These are phyloP conservation scores for Axinella damicornis DNA, from an alignment of 37 sponge, comb jelly and placozoan species.

Conservation along the genomic window DNA sequence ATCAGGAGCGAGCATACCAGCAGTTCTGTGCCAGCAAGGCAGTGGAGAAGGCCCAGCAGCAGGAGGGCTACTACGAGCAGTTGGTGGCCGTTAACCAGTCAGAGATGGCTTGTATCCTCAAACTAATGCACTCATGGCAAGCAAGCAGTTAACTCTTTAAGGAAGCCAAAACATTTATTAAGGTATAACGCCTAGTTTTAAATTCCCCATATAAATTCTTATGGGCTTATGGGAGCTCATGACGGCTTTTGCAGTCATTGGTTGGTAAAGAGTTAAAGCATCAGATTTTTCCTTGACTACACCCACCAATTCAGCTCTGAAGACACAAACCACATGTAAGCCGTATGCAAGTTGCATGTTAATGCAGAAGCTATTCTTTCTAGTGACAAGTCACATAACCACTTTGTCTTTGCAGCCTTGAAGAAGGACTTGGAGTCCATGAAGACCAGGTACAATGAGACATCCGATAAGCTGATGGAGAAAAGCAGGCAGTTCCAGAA, in stretches of 20 bases:
- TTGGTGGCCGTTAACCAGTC: slow-evolving; percentile 54
- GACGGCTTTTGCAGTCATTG: too few relatives aligned
- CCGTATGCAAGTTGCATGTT: not conserved
- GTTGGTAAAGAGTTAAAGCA: not conserved
- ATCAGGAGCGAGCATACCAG: slow-evolving; percentile 82
- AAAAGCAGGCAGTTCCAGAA: slow-evolving; percentile 88
- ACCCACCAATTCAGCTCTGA: slow-evolving; percentile 57
- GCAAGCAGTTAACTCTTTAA: too few relatives aligned
- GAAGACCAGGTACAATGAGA: slow-evolving; percentile 77
- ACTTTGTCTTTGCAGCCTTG: slow-evolving; percentile 2
- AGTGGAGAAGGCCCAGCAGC: slow-evolving; percentile 81
- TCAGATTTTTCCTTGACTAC: not conserved
- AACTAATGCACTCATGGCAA: not conserved
- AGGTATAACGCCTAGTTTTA: too few relatives aligned
- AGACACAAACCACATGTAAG: slow-evolving; percentile 61
- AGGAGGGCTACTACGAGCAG: slow-evolving; percentile 87
- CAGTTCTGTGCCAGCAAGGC: slow-evolving; percentile 78
- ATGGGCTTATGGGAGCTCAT: too few relatives aligned
- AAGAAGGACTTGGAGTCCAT: slow-evolving; percentile 78
- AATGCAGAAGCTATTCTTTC: not conserved
- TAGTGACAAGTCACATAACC: not conserved
- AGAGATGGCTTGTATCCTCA: slow-evolving; percentile 63
- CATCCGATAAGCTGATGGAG: slow-evolving; percentile 87
- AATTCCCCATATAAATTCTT: too few relatives aligned
- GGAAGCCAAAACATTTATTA: too few relatives aligned